phyloP scores from a whole-genome alignment of 2,113 vertebrate genomes.

The Bufo bufo region DNA sequence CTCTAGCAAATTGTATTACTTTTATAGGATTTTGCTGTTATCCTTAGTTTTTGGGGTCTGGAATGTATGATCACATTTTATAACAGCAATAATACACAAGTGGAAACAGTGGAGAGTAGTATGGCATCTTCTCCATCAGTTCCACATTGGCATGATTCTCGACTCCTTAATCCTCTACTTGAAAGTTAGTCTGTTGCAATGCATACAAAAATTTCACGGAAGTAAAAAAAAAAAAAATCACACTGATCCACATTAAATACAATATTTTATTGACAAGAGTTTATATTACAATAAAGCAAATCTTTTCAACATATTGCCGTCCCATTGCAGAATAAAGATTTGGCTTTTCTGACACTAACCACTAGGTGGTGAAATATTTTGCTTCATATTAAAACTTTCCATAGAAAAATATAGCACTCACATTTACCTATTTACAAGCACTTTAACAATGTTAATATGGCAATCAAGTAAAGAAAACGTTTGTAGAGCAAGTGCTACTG shows the following conservation, averaged over 20 bases:
- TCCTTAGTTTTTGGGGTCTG: no score
- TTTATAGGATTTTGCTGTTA: no score
- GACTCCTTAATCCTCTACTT: no score
- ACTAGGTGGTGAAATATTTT: conserved; percentile 61
- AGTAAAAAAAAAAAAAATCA: not conserved
- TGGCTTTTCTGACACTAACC: not conserved
- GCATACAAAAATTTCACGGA: no score
- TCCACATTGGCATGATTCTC: no score
- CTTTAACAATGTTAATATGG: conserved; percentile 61
- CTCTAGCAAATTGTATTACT: no score
- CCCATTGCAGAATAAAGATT: conserved; percentile 9
- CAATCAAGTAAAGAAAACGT: conserved; percentile 59
- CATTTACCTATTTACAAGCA: conserved; percentile 69
- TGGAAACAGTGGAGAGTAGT: no score
- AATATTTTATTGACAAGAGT: conserved; percentile 47
- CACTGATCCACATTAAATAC: conserved; percentile 26
- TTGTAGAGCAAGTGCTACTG: conserved; percentile 52
- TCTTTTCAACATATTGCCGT: conserved; percentile 11
- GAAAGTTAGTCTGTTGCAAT: no score
- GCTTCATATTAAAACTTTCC: conserved; percentile 72
- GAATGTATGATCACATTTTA: no score
- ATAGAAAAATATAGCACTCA: conserved; percentile 74
- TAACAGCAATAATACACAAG: no score
- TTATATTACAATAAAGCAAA: conserved; percentile 41
- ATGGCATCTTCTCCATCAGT: no score